Evolutionary conservation across 2,888 invertebrate genomes (phyloP).

Genomic region (Cheilosia impressa): DNA sequence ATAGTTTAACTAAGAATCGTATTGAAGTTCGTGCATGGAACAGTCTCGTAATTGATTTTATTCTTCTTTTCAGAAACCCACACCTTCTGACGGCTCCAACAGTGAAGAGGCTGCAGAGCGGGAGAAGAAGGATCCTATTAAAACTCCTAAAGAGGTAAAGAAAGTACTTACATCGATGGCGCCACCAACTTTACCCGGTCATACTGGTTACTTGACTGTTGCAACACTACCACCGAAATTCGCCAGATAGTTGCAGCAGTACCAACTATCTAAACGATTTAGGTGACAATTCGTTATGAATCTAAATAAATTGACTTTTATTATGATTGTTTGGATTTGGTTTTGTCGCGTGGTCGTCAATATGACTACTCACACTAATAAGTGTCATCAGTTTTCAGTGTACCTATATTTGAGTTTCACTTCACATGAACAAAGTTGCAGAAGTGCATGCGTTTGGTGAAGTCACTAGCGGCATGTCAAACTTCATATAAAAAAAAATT

Average conservation of each 20-base stretch:
- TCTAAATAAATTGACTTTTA: conserved; percentile 48
- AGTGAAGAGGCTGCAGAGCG: conserved; percentile 78
- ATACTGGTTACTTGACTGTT: conserved; percentile 98
- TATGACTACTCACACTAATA: not conserved
- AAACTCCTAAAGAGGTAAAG: conserved; percentile 83
- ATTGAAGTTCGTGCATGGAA: conserved; percentile 35
- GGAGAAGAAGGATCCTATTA: conserved; percentile 79
- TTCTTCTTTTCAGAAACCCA: conserved; percentile 54
- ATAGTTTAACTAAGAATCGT: conserved; percentile 21
- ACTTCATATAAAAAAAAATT: no score
- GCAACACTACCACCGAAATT: conserved; percentile 90
- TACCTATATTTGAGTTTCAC: no score
- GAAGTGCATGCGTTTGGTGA: no score
- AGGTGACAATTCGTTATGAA: conserved; percentile 27
- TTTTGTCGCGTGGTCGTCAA: not conserved
- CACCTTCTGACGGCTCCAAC: conserved; percentile 24
- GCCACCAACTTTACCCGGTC: conserved; percentile 92
- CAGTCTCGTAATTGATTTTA: conserved; percentile 13
- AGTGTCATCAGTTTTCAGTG: no score
- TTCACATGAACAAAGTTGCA: no score
- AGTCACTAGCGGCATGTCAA: no score
- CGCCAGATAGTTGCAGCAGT: conserved; percentile 39
- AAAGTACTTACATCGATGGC: conserved; percentile 89
- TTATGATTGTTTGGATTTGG: not conserved
- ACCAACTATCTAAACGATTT: not conserved